Conservation (phyloP, 2,113 vertebrate genomes). For the Aythya baeri region DNA sequence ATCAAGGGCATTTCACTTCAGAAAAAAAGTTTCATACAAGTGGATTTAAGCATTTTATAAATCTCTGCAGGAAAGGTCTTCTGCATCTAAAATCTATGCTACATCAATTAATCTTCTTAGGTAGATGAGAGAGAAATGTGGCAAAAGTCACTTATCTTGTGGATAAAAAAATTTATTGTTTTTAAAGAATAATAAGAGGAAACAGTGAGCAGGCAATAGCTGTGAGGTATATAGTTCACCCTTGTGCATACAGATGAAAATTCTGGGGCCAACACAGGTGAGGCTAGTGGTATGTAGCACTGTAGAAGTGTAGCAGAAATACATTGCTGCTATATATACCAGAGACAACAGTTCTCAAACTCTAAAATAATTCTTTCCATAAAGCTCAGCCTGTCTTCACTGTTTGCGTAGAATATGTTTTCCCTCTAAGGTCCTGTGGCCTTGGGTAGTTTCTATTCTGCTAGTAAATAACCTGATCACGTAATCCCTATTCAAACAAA, state of each 20-base stretch:
- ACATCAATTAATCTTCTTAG: conserved; percentile 14
- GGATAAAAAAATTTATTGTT: neutral
- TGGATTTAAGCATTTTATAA: conserved; percentile 10
- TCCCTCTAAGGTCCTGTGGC: neutral
- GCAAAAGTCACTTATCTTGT: neutral
- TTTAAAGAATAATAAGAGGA: neutral
- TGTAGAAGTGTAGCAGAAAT: neutral
- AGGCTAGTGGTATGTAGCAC: neutral
- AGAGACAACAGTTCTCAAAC: neutral
- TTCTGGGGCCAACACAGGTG: neutral
- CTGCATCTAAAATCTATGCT: conserved; percentile 3
- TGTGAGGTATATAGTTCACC: neutral
- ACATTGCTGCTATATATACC: neutral
- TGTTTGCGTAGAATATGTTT: neutral
- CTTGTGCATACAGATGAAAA: neutral
- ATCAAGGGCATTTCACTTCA: neutral
- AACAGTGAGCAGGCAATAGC: neutral
- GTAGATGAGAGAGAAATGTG: neutral
- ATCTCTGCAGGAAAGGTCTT: neutral
- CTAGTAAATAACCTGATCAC: conserved; percentile 4
- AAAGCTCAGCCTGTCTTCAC: neutral
- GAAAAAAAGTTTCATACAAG: neutral
- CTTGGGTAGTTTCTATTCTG: neutral
- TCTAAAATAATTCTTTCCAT: neutral
- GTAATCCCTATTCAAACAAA: conserved; percentile 29